Evolutionary conservation across 2,113 vertebrate species (phyloP), one percentile per base, ranked within the genome.

Genomic region (Austrofundulus limnaeus): DNA sequence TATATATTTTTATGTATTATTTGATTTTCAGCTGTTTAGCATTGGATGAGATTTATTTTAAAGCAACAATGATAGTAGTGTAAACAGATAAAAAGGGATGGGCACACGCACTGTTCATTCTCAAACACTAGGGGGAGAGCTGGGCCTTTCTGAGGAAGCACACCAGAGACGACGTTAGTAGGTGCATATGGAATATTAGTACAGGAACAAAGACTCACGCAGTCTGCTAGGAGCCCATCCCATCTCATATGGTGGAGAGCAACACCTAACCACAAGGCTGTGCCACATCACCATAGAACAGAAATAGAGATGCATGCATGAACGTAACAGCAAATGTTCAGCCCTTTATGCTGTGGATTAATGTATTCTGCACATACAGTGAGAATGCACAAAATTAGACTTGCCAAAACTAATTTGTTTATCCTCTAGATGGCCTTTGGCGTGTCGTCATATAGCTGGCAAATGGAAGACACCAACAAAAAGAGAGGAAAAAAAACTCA

Each of bases 101-200:
- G 65, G 61, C 49, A 47, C 1, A 25, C 87, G 90, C 49, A 78
- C 50, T 78, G 66, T 14, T 68, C 15, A 15, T 20, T n/a, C 24
- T 21, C 16, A 31, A 51, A 59, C 90, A 90, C 87, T 82, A 90
- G 91, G 82, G 86, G 91, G 89, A 78, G 87, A 75, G 72, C 85
- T 88, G 62, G 67, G 67, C 72, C 87, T 85, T 89, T 62, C n/a
- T 61, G 75, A 74, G n/a, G 61, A 25, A 64, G 61, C 56, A 51
- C 31, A 56, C 55, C 60, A 38, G 31, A 66, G n/a, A 34, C 49
- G 72, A 49, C 17, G 66, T 61, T 68, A 55, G 61, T 49, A 46
- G 39, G 60, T 49, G 46, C 28, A 69, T 48, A 57, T 69, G 66
- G 65, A 59, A 57, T 74, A 73, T 55, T 71, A 70, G 39, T 48